These are phyloP conservation scores for Lordiphosa stackelbergi DNA, from an alignment of 1,140 invertebrate species.

Conservation along the genomic window DNA sequence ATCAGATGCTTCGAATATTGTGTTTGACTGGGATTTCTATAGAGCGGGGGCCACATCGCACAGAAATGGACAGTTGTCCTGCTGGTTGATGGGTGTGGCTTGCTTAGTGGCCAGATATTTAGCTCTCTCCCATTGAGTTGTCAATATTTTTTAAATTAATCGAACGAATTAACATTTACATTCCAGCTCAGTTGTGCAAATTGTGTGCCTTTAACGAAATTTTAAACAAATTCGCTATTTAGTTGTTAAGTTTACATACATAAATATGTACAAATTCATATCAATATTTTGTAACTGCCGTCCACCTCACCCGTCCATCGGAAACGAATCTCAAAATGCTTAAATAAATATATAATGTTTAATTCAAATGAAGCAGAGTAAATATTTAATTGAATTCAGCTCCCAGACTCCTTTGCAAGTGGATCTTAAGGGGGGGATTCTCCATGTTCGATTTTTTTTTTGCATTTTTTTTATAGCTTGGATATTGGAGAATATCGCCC, in stretches of 20 bases:
- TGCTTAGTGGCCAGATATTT: slow-evolving; percentile 20
- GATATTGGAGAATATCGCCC: no score
- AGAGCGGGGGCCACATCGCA: slow-evolving; percentile 39
- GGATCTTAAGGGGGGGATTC: no score
- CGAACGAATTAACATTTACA: slow-evolving; percentile 20
- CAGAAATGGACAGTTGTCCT: slow-evolving; percentile 7
- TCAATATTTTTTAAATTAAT: slow-evolving; percentile 21
- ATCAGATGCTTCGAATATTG: slow-evolving; percentile 84
- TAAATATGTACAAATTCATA: not conserved
- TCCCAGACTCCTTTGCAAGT: no score
- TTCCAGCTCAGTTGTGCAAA: not conserved
- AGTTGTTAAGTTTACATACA: slow-evolving; percentile 33
- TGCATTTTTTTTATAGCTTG: no score
- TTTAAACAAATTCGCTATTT: slow-evolving; percentile 26
- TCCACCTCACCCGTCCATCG: slow-evolving; percentile 35
- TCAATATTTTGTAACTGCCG: slow-evolving; percentile 10
- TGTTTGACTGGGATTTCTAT: slow-evolving; percentile 80
- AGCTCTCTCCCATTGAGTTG: slow-evolving; percentile 16
- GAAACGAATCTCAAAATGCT: slow-evolving; percentile 56
- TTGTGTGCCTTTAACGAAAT: slow-evolving; percentile 33
- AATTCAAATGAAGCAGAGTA: slow-evolving; percentile 9
- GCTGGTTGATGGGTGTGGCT: slow-evolving; percentile 6
- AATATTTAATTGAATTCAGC: no score
- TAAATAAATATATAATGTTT: slow-evolving; percentile 36
- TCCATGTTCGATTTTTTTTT: no score